Conservation (phyloP, 92 coral and sea anemone species). For the Pocillopora grandis region DNA sequence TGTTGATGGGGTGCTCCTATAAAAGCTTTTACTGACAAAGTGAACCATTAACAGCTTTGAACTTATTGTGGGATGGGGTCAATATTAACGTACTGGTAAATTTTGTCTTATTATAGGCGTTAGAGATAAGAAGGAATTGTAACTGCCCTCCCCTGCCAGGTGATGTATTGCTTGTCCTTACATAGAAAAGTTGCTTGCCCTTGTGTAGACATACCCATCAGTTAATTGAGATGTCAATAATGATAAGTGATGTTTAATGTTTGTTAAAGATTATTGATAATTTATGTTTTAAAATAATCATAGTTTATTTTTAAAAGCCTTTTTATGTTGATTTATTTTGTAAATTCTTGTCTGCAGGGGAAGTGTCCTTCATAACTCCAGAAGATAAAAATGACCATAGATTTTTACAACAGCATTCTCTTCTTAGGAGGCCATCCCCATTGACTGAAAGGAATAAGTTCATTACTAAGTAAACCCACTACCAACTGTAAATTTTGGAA, state of each 20-base stretch:
- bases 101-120: constrained; percentile 44
- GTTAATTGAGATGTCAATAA: no score
- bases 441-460: neutral
- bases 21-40: neutral
- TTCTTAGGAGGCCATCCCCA: neutral
- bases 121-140: constrained; percentile 61
- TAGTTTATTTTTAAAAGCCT: no score
- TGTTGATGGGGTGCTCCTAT: neutral
- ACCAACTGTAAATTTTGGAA: no score
- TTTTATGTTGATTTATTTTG: neutral
- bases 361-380: neutral
- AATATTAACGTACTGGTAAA: neutral
- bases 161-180: neutral
- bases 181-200: no score
- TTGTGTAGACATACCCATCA: no score
- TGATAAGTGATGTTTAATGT: no score
- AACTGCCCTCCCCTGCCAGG: constrained; percentile 70
- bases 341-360: neutral
- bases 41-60: neutral
- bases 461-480: neutral
- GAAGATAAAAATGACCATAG: neutral
- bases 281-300: no score
- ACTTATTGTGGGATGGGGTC: neutral
- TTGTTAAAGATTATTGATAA: no score
- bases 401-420: neutral